A percentile compares a stretch with the other conserved stretches of the same genome.
phyloP scores from a whole-genome alignment of 2,113 vertebrate species.

The Oophaga pumilio region DNA sequence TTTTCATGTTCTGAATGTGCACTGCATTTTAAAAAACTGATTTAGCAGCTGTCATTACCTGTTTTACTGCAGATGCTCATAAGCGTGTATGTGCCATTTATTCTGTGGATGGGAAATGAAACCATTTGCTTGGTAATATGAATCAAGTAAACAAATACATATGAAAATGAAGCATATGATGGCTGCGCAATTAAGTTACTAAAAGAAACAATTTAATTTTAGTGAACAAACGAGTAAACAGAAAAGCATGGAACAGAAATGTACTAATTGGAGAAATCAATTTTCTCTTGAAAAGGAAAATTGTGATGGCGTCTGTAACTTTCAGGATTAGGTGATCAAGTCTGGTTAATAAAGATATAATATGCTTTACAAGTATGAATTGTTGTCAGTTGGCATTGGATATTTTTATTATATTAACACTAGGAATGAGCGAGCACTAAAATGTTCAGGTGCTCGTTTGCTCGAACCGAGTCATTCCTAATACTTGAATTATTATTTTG shows the following conservation, averaged over 20 bases:
- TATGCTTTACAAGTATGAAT: neutral
- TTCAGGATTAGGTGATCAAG: neutral
- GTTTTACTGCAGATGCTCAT: conserved; percentile 17
- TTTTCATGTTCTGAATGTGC: neutral
- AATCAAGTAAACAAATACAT: conserved; percentile 23
- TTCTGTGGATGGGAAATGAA: conserved; percentile 12
- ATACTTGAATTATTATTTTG: too few species aligned
- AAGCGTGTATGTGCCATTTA: conserved; percentile 19
- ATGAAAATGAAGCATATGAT: conserved; percentile 10
- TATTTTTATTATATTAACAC: neutral
- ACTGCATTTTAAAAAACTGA: neutral
- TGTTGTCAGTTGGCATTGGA: neutral
- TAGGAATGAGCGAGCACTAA: neutral
- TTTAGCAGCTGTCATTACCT: conserved; percentile 36
- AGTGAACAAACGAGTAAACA: neutral
- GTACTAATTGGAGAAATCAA: neutral
- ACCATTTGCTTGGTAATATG: conserved; percentile 19
- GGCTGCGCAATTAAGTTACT: conserved; percentile 4
- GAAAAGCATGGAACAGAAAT: neutral
- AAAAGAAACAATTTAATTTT: conserved; percentile 12
- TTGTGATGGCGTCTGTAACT: neutral
- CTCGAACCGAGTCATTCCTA: too few species aligned
- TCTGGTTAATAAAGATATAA: neutral
- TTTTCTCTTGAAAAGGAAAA: neutral
- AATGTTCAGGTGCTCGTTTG: too few species aligned